Evolutionary conservation across 2,113 vertebrate species (phyloP).

Genomic region (Oryzias woworae): DNA sequence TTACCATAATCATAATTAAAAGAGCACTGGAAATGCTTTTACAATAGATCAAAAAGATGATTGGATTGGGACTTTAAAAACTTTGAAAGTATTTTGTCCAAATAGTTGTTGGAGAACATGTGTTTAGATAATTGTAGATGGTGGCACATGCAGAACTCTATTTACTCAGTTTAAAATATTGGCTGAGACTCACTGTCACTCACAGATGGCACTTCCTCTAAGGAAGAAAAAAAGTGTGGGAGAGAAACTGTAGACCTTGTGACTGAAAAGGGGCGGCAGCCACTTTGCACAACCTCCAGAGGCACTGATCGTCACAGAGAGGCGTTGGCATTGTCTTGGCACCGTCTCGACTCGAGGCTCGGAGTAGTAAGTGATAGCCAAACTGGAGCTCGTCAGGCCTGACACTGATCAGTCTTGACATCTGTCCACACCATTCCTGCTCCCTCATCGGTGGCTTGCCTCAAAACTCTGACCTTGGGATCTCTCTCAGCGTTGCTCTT

Average conservation of each 20-base stretch:
- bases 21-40: too few species aligned
- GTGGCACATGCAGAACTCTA: slow-evolving; percentile 39
- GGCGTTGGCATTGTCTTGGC: slow-evolving; percentile 74
- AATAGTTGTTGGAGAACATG: too few species aligned
- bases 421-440: slow-evolving; percentile 79
- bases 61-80: too few species aligned
- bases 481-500: slow-evolving; percentile 37
- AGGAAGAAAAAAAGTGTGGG: slow-evolving; percentile 10
- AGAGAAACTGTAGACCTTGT: slow-evolving; percentile 49
- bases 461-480: slow-evolving; percentile 82
- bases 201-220: slow-evolving; percentile 75
- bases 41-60: too few species aligned
- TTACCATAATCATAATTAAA: too few species aligned
- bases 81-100: too few species aligned
- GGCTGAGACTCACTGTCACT: slow-evolving; percentile 71
- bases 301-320: slow-evolving; percentile 70
- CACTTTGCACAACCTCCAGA: slow-evolving; percentile 73
- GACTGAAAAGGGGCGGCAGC: slow-evolving; percentile 63
- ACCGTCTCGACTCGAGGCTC: slow-evolving; percentile 73
- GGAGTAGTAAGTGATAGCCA: slow-evolving; percentile 83
- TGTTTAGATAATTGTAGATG: too few species aligned
- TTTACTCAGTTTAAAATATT: slow-evolving; percentile 70
- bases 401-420: slow-evolving; percentile 83
- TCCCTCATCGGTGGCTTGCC: slow-evolving; percentile 70
- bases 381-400: slow-evolving; percentile 79